A percentile compares a stretch with the other conserved stretches of the same genome.
These are phyloP conservation scores for Equus quagga DNA, from an alignment of 2,113 vertebrate species.

Conservation along the genomic window DNA sequence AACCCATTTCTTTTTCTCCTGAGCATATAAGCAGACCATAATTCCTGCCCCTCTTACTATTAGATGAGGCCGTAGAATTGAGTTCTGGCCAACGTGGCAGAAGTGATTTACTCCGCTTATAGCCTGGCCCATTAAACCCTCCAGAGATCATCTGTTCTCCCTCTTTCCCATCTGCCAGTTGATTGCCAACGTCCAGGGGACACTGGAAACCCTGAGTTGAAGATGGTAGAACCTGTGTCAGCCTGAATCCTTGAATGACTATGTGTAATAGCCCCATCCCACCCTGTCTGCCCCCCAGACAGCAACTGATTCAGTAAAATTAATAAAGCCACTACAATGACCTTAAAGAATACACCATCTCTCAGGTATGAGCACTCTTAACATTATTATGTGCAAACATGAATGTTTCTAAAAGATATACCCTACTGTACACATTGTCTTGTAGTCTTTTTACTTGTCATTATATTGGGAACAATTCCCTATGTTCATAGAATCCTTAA, in stretches of 20 bases:
- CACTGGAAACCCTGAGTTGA: not conserved
- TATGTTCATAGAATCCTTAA: not conserved
- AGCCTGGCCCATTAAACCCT: not conserved
- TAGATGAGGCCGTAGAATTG: not conserved
- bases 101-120: not conserved
- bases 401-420: not conserved
- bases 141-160: not conserved
- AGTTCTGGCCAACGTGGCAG: not conserved
- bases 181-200: not conserved
- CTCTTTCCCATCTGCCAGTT: not conserved
- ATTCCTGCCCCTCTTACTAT: not conserved
- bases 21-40: not conserved
- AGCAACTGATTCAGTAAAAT: not conserved
- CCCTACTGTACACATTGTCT: not conserved
- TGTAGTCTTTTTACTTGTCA: not conserved
- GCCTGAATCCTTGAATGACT: not conserved
- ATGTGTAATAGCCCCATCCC: not conserved
- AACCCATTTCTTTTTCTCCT: not conserved
- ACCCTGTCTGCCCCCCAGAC: not conserved
- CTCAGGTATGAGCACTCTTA: constrained; percentile 1
- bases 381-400: not conserved
- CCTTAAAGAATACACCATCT: not conserved
- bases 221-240: not conserved
- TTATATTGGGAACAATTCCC: not conserved
- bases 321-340: not conserved